Evolutionary conservation across 2,797 vertebrate species (phyloP), one percentile per base, ranked within the genome.

Genomic region (Kryptolebias ocellatus): DNA sequence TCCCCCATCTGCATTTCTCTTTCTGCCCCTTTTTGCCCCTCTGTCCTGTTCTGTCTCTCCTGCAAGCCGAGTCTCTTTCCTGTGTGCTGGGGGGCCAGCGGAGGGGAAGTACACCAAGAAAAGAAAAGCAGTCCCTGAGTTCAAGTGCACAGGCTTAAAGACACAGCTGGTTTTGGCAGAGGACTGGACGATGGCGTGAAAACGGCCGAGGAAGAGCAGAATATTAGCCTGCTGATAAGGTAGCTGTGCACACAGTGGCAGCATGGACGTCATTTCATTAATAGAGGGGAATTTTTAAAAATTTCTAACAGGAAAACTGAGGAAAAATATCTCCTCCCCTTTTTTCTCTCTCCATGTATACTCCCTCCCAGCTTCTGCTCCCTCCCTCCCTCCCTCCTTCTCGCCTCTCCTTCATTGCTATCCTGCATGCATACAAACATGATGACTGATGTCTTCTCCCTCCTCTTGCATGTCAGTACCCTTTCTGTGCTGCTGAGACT

Each of bases 91-190:
- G 89, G 90, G 91, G 88, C 89, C 91, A 84, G 81, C 78, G 9
- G 85, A 90, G 87, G 90, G 91, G 88, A 91, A 91, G 89, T 90
- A 86, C 83, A 83, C 72, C 17, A 81, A 87, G 84, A 83, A 42
- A 86, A 90, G 84, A 91, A 90, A 90, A 87, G 81, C 89, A 78
- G 77, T 87, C 84, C 84, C 79, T 29, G 86, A 88, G 89, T 91
- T 92, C 91, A 92, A 92, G 90, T 92, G 89, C 90, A 88, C 61
- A 0, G 72, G 78, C 87, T 92, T 91, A 88, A 92, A 92, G 89
- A 89, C 86, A 87, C 85, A 89, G 88, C 87, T 89, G 88, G 80
- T 78, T 82, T 55, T 55, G 72, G 86, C 85, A 87, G 88, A 87
- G 65, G 72, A 70, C 55, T 60, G 58, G 52, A 69, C 76, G 72